A percentile compares a stretch with the other conserved stretches of the same genome.
phyloP scores from a whole-genome alignment of 2,888 invertebrate species.

The Acleris sparsana region DNA sequence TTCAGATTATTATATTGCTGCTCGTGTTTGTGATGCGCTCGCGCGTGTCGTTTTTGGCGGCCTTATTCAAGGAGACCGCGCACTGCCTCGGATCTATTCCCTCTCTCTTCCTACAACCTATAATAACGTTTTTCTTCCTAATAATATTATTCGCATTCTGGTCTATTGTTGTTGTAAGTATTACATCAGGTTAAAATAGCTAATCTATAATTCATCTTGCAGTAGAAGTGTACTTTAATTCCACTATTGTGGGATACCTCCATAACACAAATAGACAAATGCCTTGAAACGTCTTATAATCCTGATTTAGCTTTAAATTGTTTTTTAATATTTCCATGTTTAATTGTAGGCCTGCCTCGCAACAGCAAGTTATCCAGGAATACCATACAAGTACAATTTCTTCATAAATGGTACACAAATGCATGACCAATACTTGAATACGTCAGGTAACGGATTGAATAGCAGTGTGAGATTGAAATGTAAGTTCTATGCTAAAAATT shows the following conservation, averaged over 20 bases:
- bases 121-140: constrained; percentile 91
- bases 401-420: constrained; percentile 62
- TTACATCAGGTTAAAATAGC: constrained; percentile 32
- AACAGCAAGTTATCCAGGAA: constrained; percentile 90
- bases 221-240: too few species aligned
- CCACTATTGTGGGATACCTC: too few species aligned
- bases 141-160: constrained; percentile 92
- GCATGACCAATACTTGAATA: constrained; percentile 56
- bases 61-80: constrained; percentile 95
- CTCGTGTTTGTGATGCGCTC: constrained; percentile 90
- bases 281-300: too few species aligned
- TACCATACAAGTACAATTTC: constrained; percentile 76
- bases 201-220: too few species aligned
- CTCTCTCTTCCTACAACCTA: constrained; percentile 91
- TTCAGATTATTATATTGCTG: constrained; percentile 87
- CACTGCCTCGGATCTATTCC: constrained; percentile 93
- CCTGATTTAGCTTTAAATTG: too few species aligned
- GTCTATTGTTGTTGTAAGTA: constrained; percentile 91
- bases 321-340: constrained; percentile 3
- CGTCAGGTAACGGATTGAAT: constrained; percentile 59
- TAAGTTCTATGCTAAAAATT: constrained; percentile 53
- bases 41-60: constrained; percentile 91
- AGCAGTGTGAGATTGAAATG: constrained; percentile 61
- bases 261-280: too few species aligned
- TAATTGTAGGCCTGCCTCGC: constrained; percentile 88